phyloP scores from a whole-genome alignment of 2,797 vertebrate genomes.

The Mormyrus hasselquistii region DNA sequence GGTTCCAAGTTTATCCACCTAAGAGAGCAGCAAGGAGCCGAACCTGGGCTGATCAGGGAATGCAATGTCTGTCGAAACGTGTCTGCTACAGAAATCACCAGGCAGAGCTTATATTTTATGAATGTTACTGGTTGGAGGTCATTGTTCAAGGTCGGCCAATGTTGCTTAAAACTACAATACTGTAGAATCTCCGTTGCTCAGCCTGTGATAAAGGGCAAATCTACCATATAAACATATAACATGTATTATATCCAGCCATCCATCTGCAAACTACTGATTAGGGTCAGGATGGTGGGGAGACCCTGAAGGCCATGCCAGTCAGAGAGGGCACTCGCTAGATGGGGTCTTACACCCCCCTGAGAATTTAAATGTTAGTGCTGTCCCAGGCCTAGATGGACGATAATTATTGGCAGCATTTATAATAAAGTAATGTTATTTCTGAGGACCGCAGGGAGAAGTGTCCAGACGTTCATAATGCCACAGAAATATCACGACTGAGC shows the following conservation, averaged over 20 bases:
- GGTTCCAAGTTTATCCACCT: background rate
- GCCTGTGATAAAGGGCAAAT: background rate
- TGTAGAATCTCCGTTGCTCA: background rate
- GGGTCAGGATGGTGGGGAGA: background rate
- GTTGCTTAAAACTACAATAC: background rate
- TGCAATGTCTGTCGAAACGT: background rate
- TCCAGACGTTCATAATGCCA: background rate
- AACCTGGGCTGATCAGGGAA: background rate
- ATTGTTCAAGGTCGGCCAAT: background rate
- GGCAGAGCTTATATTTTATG: background rate
- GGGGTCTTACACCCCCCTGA: background rate
- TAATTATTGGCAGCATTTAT: background rate
- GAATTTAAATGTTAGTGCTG: background rate
- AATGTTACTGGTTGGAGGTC: background rate
- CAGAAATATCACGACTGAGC: background rate
- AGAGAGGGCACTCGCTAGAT: background rate
- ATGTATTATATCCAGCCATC: background rate
- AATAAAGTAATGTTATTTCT: background rate
- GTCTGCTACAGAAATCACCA: background rate
- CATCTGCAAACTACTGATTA: background rate
- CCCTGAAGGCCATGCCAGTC: background rate
- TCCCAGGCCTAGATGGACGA: background rate
- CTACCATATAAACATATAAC: background rate
- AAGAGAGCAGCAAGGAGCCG: background rate
- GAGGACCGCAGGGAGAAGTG: background rate